Base-by-base conservation (phyloP, 2,113 vertebrate genomes). In the Hoplias malabaricus region DNA sequence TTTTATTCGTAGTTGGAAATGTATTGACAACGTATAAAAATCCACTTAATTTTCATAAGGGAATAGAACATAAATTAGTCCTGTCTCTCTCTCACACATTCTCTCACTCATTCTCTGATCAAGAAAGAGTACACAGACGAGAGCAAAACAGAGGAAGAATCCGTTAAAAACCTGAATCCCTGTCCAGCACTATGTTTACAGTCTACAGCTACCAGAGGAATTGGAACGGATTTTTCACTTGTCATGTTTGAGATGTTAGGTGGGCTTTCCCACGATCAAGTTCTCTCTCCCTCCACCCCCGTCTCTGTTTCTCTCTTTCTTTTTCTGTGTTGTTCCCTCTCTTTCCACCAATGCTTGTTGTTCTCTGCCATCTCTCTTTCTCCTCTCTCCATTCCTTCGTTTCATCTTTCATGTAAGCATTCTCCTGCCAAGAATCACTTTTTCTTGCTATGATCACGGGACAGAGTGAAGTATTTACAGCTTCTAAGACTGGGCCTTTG, bases 221-320 rank as follows among this genome's bases (percentile, higher is more conserved):
- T 43, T 43, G 73, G 66, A 74, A 46, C 19, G 23, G 31, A 48
- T 75, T 75, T 70, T 54, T 36, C 23, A 42, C 71, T 78, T 31
- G 66, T 71, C 70, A 67, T 80, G 62, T 80, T 43, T 13, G 65
- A 62, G 72, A 65, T 50, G 46, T 36, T 34, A 80, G 59, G 38
- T 42, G 56, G 57, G 77, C 77, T 80, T 84, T 84, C 80, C 73
- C 83, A 82, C 83, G 56, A 29, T 84, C 57, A 14, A 72, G 66
- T 53, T 67, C 65, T 23, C n/a, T 46, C 29, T 27, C 53, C 57
- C 48, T 75, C 29, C 21, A 33, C 21, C 31, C 34, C 23, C 11
- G 61, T 36, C 5, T 43, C 19, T 46, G 11, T 46, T n/a, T 12
- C 69, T 23, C 21, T 21, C 48, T 66, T 27, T 42, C 13, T 4